Conservation (phyloP, 2,113 vertebrate genomes). For the human (Homo sapiens) region DNA sequence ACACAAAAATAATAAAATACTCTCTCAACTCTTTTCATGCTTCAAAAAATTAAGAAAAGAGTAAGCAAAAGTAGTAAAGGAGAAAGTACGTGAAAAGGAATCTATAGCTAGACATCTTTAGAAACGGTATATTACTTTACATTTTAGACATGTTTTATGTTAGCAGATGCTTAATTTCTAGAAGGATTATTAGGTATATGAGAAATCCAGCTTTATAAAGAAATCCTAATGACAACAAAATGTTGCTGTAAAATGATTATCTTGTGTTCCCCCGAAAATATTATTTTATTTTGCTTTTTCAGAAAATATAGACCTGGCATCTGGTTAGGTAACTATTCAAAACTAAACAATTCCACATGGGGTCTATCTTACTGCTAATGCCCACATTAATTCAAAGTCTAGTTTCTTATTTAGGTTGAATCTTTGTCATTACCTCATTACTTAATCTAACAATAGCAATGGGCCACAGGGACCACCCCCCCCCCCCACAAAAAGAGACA, state of each 20-base stretch:
- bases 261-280: neutral
- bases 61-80: neutral
- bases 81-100: neutral
- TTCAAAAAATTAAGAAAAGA: neutral
- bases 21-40: neutral
- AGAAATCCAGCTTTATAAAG: neutral
- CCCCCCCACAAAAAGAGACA: slow-evolving; percentile 63
- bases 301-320: slow-evolving; percentile 38
- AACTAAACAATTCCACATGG: slow-evolving; percentile 64
- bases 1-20: neutral
- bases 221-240: neutral
- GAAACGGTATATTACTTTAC: neutral
- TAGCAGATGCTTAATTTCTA: slow-evolving; percentile 17
- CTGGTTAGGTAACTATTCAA: slow-evolving; percentile 31
- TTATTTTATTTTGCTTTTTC: neutral
- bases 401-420: slow-evolving; percentile 71
- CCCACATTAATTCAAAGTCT: slow-evolving; percentile 38
- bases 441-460: slow-evolving; percentile 77
- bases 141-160: neutral
- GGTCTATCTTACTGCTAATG: slow-evolving; percentile 61
- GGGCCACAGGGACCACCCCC: slow-evolving; percentile 59
- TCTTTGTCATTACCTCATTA: slow-evolving; percentile 81
- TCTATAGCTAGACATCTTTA: neutral
- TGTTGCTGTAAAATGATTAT: neutral
- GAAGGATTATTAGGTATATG: neutral